Conservation (phyloP, 2,888 invertebrate genomes). For the Agonum fuliginosum region DNA sequence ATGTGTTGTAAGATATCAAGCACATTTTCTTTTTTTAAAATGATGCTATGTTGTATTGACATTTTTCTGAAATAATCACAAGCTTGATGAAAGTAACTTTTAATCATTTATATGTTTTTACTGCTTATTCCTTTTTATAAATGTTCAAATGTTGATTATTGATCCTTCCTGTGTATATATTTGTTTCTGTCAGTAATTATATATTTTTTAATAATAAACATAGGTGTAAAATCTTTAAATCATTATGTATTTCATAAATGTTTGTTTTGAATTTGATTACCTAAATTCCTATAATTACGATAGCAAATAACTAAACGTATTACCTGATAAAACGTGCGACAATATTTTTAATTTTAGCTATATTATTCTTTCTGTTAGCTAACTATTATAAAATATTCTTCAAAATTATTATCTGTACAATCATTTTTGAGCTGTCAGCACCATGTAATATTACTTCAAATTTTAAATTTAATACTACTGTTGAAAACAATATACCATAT, state of each 20-base stretch:
- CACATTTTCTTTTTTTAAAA: slow-evolving; percentile 36
- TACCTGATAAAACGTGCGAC: too few relatives aligned
- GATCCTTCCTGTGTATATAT: slow-evolving; percentile 49
- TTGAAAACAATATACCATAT: too few relatives aligned
- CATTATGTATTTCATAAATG: slow-evolving; percentile 40
- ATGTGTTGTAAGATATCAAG: slow-evolving; percentile 41
- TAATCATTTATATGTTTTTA: slow-evolving; percentile 39
- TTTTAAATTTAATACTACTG: too few relatives aligned
- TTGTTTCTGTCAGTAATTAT: slow-evolving; percentile 55
- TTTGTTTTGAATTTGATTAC: slow-evolving; percentile 11
- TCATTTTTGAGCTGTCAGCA: too few relatives aligned
- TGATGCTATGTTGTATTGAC: slow-evolving; percentile 40
- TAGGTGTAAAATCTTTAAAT: slow-evolving; percentile 51
- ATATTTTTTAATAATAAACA: slow-evolving; percentile 56
- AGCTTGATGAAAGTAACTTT: slow-evolving; percentile 44
- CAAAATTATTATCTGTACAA: too few relatives aligned
- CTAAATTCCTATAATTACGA: neutral
- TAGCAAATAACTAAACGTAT: too few relatives aligned
- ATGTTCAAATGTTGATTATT: slow-evolving; percentile 12
- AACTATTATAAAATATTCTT: too few relatives aligned
- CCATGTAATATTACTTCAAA: too few relatives aligned
- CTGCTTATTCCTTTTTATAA: slow-evolving; percentile 39
- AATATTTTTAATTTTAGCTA: too few relatives aligned
- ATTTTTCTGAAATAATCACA: slow-evolving; percentile 43
- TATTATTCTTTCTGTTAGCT: too few relatives aligned